These are phyloP conservation scores for Neoascia interrupta DNA, from an alignment of 2,888 invertebrate species.

Conservation along the genomic window DNA sequence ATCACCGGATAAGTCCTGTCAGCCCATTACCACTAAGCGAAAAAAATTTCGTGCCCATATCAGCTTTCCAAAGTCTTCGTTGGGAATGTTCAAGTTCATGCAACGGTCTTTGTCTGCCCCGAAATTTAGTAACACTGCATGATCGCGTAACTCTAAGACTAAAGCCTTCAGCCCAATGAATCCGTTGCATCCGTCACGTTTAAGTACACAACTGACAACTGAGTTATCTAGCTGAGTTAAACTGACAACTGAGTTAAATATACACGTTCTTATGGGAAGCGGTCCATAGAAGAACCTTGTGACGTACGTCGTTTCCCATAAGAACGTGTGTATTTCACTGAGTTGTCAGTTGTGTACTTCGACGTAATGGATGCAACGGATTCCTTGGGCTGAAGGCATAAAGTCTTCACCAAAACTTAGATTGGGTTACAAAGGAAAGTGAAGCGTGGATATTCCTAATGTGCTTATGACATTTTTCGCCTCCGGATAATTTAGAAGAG, in stretches of 20 bases:
- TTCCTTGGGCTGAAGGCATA: too few species aligned
- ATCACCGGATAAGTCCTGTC: conserved; percentile 83
- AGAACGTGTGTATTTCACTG: too few species aligned
- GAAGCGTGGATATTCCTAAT: conserved; percentile 88
- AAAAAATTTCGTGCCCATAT: conserved; percentile 95
- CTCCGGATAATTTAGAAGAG: conserved; percentile 99
- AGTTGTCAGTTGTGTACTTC: too few species aligned
- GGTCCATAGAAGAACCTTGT: too few species aligned
- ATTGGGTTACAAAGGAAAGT: conserved; percentile 94
- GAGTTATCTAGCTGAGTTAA: too few species aligned
- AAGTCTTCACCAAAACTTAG: conserved; percentile 91
- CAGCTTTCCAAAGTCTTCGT: conserved; percentile 88
- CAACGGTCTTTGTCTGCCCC: conserved; percentile 92
- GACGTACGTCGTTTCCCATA: too few species aligned
- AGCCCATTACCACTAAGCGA: conserved; percentile 99
- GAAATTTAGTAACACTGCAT: conserved; percentile 94
- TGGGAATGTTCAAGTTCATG: conserved; percentile 90
- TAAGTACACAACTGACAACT: too few species aligned
- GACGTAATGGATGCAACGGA: too few species aligned
- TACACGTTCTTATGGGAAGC: too few species aligned
- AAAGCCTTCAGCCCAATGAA: too few species aligned
- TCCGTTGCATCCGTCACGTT: too few species aligned
- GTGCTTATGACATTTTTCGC: conserved; percentile 99
- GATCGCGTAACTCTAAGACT: conserved; percentile 87
- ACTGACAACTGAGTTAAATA: too few species aligned